Evolutionary conservation across 1,140 invertebrate genomes (phyloP), one percentile per base, ranked within the genome.

Genomic region (Papilio polytes): DNA sequence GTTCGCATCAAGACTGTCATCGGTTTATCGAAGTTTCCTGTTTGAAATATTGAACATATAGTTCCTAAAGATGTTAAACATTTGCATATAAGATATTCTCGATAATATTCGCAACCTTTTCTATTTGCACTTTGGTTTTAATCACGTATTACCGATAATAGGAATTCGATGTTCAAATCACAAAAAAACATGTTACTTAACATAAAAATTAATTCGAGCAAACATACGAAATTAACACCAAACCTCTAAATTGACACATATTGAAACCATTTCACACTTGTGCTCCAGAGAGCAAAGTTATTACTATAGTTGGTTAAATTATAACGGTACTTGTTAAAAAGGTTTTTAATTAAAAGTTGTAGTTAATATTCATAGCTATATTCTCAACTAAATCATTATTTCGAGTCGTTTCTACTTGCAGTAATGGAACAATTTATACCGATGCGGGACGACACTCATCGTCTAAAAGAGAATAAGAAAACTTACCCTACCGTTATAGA

Each of bases 171-270:
- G 63, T 70, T 13, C 13, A 70, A 70, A 63, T 13, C 15, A 63
- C 10, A 26, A 26, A 70, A 56, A 70, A 31, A 70, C 10, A 70
- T 63, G 22, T 66, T n/a, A 53, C 53, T 56, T 70, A 31, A 63
- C 20, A 22, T 70, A 6, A 70, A 31, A 70, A 36, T 63, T 31
- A 63, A 63, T 26, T 63, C 59, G 26, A 63, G 59, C 59, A 63
- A 63, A 63, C 59, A 63, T 26, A 63, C 20, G 59, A 63, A 63
- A 31, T 70, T 70, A 70, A 70, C 63, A 70, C 63, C 63, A 12
- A 31, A 70, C 63, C 63, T 70, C 63, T 63, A 70, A 70, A 36
- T 70, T 70, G 22, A 70, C 63, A 70, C 63, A 31, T 70, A 36
- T 66, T 66, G 3, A 70, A 70, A 70, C 63, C 26, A 70, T 70